Percentiles rank a stretch among this genome's conserved stretches.
Evolutionary conservation across 2,797 vertebrate genomes (phyloP).

Genomic region (Enteromius fasciolatus): DNA sequence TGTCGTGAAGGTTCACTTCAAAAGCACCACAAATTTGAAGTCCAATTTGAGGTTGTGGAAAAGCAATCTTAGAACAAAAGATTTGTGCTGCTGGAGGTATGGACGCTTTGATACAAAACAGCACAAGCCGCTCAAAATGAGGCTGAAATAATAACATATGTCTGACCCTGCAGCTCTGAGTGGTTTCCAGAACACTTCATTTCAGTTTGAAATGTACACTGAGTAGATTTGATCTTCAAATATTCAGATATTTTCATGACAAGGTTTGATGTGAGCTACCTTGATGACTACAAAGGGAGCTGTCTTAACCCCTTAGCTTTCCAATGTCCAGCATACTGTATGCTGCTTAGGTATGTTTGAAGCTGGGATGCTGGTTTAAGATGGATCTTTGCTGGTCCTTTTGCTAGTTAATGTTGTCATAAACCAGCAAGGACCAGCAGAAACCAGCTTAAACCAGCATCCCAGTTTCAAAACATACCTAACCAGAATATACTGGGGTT

Average conservation of each 20-base stretch:
- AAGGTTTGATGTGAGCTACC: neutral
- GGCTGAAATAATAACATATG: slow-evolving; percentile 23
- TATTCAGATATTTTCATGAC: slow-evolving; percentile 18
- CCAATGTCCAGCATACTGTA: too few species aligned
- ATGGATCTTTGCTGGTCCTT: too few species aligned
- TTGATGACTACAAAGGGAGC: neutral
- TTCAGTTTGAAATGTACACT: slow-evolving; percentile 7
- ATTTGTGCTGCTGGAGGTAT: slow-evolving; percentile 12
- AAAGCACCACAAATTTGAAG: slow-evolving; percentile 17
- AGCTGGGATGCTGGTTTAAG: too few species aligned
- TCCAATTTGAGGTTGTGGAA: slow-evolving; percentile 29
- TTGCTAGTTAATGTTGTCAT: too few species aligned
- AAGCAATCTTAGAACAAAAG: slow-evolving; percentile 36
- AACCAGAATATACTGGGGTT: too few species aligned
- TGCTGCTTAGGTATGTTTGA: too few species aligned
- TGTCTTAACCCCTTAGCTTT: neutral
- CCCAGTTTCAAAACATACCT: too few species aligned
- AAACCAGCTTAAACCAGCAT: too few species aligned
- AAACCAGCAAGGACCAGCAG: too few species aligned
- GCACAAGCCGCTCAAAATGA: slow-evolving; percentile 13
- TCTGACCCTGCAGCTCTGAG: slow-evolving; percentile 31
- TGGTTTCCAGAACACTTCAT: slow-evolving; percentile 24
- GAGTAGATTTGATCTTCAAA: slow-evolving; percentile 28
- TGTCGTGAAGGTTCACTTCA: neutral
- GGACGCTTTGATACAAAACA: neutral